Base-by-base conservation (phyloP, 2,113 vertebrate species). In the Ictalurus furcatus region DNA sequence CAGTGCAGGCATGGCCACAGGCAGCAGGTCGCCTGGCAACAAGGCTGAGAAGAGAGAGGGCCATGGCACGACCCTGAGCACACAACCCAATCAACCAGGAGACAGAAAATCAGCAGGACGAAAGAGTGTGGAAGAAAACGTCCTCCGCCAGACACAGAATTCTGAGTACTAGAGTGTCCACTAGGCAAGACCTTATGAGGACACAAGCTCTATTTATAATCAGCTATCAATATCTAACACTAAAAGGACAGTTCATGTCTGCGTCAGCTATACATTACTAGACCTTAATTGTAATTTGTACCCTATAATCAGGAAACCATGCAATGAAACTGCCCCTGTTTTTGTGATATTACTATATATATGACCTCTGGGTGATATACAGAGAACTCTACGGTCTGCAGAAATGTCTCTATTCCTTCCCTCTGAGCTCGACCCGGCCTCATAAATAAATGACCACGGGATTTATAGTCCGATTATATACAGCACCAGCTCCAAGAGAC, bases 21-120 rank as follows among this genome's bases (percentile, higher is more conserved):
- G 85, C 86, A 84, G 88, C 76, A 71, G 67, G 87, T 91, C 67
- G 52, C 90, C 76, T 91, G 88, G 89, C 92, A 91, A 92, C 85
- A 86, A 86, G 21, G 65, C 89, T 54, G 82, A 87, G 87, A 85
- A 88, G 82, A 82, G 44, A 74, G n/a, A 58, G 76, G 87, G 58
- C 61, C 79, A 79, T 89, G 89, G 71, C 78, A 84, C 54, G 52
- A 80, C 78, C 78, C 59, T 73, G 82, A 73, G 67, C 74, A 74
- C 19, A 34, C 21, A 40, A 85, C 34, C 48, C 37, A 69, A 37
- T 88, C 48, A 78, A 79, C 74, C 65, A 85, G 58, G 74, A 85
- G 76, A 85, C 73, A 44, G n/a, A 76, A 88, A 90, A 87, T 87
- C 85, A 85, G 79, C 88, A 82, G 28, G 23, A 76, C 48, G 13